Evolutionary conservation across 92 coral and sea anemone species (phyloP).

Genomic region (Phymanthus crucifer): DNA sequence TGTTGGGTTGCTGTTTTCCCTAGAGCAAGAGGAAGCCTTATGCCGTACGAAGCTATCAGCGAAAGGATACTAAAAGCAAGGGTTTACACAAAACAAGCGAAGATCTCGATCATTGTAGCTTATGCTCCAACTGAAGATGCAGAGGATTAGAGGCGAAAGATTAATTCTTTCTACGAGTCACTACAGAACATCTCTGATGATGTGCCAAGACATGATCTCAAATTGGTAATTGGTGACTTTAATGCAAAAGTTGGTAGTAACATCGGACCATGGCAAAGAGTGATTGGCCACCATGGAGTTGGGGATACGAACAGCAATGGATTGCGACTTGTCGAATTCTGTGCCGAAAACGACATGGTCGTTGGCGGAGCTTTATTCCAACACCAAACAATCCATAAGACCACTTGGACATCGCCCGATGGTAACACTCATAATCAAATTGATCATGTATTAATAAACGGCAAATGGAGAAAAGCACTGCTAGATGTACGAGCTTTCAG

Average conservation of each 20-base stretch:
- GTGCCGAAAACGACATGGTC: slow-evolving; percentile 23
- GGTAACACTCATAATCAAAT: slow-evolving; percentile 24
- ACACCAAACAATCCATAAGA: slow-evolving; percentile 26
- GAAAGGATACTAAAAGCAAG: slow-evolving; percentile 28
- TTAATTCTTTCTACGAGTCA: slow-evolving; percentile 6
- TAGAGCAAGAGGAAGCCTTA: slow-evolving; percentile 36
- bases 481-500: slow-evolving; percentile 24
- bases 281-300: slow-evolving; percentile 30
- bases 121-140: slow-evolving; percentile 33
- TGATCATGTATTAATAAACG: slow-evolving; percentile 15
- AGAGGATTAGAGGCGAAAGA: no score
- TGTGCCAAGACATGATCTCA: slow-evolving; percentile 34
- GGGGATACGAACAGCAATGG: slow-evolving; percentile 26
- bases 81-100: slow-evolving; percentile 34
- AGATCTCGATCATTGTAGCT: slow-evolving; percentile 27
- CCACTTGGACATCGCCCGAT: slow-evolving; percentile 24
- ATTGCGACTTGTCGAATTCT: slow-evolving; percentile 27
- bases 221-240: slow-evolving; percentile 25
- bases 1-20: slow-evolving; percentile 27
- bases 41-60: slow-evolving; percentile 41
- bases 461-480: slow-evolving; percentile 25
- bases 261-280: slow-evolving; percentile 36
- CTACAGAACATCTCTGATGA: slow-evolving; percentile 34
- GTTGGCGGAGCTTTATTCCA: slow-evolving; percentile 24
- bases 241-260: slow-evolving; percentile 40